Base-by-base conservation (phyloP, 1,140 invertebrate species). In the Tenebrio molitor region DNA sequence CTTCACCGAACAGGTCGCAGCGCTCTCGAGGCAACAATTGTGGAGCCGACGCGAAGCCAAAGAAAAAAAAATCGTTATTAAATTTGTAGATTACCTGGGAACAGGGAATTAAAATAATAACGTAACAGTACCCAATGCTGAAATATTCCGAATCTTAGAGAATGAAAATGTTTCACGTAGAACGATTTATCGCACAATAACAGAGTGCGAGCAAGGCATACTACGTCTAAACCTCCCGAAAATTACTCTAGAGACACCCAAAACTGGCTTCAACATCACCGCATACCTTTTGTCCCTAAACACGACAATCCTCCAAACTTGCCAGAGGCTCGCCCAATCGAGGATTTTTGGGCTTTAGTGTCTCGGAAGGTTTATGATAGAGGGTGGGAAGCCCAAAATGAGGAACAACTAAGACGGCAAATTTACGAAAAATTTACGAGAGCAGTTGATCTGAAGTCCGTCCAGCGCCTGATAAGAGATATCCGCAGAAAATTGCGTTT, bases 381-480 rank as follows among this genome's bases (percentile, higher is more conserved):
- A 19, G 21, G 53, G 15, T 29, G 53, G 53, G 17, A 62, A 21
- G 53, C 17, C 7, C 17, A 19, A 62, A 62, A 25, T 16, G 53
- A 62, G 8, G 53, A 62, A 29, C 53, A 25, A 23, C 12, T 62
- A 25, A 8, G 53, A 8, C 53, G 17, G 6, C 8, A 23, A 33
- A 53, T 53, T 15, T 53, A 17, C 23, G 10, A 12, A 53, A 53
- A 53, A 17, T n/a, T n/a, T n/a, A 17, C 19, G 1, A 16, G 16
- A 16, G 16, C 14, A 53, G 4, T 53, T n/a, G 23, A 53, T 23
- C 10, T 15, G 14, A 10, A 53, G 23, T 16, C 16, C 19, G 16
- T 10, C 46, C 16, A 17, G 19, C 14, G 4, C 16, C 16, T 53
- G 4, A 53, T 53, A 4, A 3, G n/a, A 17, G 10, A 53, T 10